phyloP scores from a whole-genome alignment of 2,797 vertebrate genomes.

The Smutsia gigantea region DNA sequence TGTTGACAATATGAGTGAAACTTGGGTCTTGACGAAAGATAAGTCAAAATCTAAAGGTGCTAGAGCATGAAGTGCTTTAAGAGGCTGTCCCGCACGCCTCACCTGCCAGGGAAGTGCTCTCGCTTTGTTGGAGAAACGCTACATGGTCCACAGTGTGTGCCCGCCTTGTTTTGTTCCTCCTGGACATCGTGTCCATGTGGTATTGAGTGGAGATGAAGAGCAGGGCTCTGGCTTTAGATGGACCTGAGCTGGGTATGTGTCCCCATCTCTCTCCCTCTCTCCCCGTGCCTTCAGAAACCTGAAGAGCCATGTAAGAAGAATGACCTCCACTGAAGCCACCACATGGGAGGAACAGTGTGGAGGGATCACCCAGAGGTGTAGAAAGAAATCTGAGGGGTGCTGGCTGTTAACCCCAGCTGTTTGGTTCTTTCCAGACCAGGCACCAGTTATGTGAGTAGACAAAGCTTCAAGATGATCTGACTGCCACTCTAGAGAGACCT shows the following conservation, averaged over 20 bases:
- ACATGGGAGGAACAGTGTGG: not conserved
- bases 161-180: not conserved
- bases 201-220: not conserved
- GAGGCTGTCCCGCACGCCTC: not conserved
- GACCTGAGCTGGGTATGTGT: not conserved
- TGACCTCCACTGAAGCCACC: fast-evolving
- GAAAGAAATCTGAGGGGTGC: too few relatives aligned
- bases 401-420: too few relatives aligned
- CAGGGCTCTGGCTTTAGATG: not conserved
- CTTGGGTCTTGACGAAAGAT: not conserved
- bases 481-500: fast-evolving
- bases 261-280: not conserved
- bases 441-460: not conserved
- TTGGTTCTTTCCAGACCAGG: not conserved
- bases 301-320: not conserved
- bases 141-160: fast-evolving
- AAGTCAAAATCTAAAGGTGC: not conserved
- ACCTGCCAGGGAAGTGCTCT: not conserved
- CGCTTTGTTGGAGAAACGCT: not conserved
- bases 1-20: not conserved
- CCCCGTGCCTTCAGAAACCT: not conserved
- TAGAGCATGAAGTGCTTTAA: not conserved
- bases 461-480: not conserved
- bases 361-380: not conserved
- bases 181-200: too few relatives aligned